Conservation (phyloP, 92 coral and sea anemone species). For the Zoanthus gigantus region DNA sequence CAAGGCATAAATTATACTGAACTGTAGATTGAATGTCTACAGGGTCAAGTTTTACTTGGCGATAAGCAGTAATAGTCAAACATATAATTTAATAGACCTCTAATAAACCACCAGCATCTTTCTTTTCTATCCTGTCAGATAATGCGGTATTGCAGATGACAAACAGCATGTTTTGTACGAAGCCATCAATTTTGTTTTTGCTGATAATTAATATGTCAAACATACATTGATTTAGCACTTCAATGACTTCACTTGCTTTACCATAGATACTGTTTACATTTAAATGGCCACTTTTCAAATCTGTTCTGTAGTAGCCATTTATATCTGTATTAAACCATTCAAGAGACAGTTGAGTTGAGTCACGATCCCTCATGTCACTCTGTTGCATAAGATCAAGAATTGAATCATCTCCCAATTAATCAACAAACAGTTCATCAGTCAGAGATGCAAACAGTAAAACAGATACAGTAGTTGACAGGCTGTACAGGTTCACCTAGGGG, state of each 20-base stretch:
- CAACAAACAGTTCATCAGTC: slow-evolving; percentile 5
- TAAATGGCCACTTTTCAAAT: not conserved
- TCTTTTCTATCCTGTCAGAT: slow-evolving; percentile 30
- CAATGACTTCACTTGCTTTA: slow-evolving; percentile 7
- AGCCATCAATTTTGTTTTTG: slow-evolving; percentile 5
- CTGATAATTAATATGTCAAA: slow-evolving; percentile 12
- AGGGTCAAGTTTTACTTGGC: slow-evolving; percentile 54
- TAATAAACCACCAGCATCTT: slow-evolving; percentile 19
- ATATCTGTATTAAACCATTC: not conserved
- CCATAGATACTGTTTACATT: slow-evolving; percentile 24
- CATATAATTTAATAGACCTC: slow-evolving; percentile 22
- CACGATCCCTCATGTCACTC: not conserved
- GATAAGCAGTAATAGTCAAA: slow-evolving; percentile 4
- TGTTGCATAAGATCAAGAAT: slow-evolving; percentile 15
- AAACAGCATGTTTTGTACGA: not conserved
- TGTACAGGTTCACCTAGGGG: too few species aligned
- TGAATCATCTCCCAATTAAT: slow-evolving; percentile 15
- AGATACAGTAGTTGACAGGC: too few species aligned
- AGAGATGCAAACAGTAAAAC: too few species aligned
- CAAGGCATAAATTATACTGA: slow-evolving; percentile 22
- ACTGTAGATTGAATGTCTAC: slow-evolving; percentile 44
- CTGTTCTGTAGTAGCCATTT: not conserved
- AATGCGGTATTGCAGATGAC: slow-evolving; percentile 29
- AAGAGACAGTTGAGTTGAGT: not conserved
- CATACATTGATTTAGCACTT: not conserved